Conservation (phyloP, 2,888 invertebrate genomes). For the Pomacea canaliculata region DNA sequence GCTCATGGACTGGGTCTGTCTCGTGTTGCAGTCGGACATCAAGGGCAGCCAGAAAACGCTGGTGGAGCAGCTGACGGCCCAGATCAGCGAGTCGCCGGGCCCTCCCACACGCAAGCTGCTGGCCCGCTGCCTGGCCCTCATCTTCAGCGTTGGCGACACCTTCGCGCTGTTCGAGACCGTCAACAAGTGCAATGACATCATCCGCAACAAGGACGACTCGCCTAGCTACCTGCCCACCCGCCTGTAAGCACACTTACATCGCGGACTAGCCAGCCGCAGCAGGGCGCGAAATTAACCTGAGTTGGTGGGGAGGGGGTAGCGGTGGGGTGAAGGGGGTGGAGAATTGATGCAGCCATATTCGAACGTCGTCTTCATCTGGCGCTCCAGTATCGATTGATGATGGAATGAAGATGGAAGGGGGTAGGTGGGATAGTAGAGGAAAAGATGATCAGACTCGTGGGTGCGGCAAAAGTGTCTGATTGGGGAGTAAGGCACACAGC, state of each 20-base stretch:
- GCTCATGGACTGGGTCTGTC: background rate
- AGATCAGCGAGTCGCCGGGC: conserved; percentile 88
- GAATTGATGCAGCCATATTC: background rate
- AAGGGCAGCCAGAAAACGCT: conserved; percentile 96
- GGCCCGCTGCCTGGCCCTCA: conserved; percentile 89
- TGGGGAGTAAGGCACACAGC: no score
- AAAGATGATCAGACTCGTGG: no score
- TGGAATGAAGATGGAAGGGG: background rate
- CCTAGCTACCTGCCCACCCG: conserved; percentile 93
- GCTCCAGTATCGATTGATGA: background rate
- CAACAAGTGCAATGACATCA: conserved; percentile 96
- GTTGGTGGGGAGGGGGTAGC: background rate
- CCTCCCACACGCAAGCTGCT: conserved; percentile 93
- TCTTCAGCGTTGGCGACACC: conserved; percentile 97
- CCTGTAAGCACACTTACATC: conserved; percentile 78
- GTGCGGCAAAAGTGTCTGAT: no score
- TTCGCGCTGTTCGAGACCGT: conserved; percentile 96
- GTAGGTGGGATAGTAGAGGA: no score
- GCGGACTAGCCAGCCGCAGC: background rate
- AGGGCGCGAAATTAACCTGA: background rate
- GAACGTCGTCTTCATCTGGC: background rate
- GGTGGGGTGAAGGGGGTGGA: background rate
- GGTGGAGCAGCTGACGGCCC: conserved; percentile 91
- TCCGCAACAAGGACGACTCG: conserved; percentile 97
- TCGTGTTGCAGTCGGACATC: conserved; percentile 85